Conservation (phyloP, 1,140 invertebrate genomes). For the Bradysia coprophila region DNA sequence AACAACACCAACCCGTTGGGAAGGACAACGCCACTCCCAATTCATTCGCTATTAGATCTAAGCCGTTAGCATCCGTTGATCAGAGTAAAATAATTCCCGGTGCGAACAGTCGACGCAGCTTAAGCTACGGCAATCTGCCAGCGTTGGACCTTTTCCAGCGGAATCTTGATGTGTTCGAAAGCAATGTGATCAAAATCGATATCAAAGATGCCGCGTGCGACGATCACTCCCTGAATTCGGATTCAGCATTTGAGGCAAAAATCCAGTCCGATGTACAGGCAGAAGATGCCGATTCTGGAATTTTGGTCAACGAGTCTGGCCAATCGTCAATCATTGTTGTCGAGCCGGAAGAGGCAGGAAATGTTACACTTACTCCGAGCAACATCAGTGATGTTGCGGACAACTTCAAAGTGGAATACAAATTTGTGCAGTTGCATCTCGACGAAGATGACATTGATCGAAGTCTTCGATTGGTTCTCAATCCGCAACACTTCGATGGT, state of each 20-base stretch:
- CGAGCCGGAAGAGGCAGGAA: no score
- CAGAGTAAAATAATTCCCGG: no score
- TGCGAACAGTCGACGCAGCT: neutral
- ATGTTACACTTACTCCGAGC: no score
- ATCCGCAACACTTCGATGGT: no score
- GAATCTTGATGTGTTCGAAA: no score
- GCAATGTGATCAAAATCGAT: no score
- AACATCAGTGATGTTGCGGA: no score
- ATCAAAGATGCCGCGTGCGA: no score
- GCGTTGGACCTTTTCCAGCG: neutral
- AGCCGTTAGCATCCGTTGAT: no score
- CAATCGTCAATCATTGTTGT: conserved; percentile 37
- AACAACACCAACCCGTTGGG: neutral
- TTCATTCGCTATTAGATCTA: neutral
- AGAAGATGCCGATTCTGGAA: conserved; percentile 50
- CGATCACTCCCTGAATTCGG: no score
- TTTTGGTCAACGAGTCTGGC: conserved; percentile 50
- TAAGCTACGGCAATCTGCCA: neutral
- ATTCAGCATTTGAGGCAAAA: no score
- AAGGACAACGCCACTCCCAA: neutral
- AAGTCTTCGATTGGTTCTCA: neutral
- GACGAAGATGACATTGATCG: neutral
- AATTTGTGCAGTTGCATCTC: neutral
- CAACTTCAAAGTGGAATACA: neutral
- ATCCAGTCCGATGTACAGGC: neutral